Evolutionary conservation across 1,140 invertebrate genomes (phyloP).

Genomic region (Drosophila santomea): DNA sequence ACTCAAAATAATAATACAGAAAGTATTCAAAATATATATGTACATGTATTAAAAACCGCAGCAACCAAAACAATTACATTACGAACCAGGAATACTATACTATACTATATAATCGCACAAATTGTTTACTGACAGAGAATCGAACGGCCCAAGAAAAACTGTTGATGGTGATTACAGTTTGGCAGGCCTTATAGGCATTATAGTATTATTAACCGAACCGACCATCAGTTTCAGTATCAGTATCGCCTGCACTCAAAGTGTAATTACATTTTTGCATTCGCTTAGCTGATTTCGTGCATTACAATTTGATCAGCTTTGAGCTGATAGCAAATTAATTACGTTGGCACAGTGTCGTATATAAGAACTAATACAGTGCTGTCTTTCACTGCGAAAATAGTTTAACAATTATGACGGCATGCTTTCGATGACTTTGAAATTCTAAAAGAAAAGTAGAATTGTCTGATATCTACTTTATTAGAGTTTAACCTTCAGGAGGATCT

Average conservation of each 20-base stretch:
- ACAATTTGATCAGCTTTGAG: background rate
- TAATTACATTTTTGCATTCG: slow-evolving; percentile 28
- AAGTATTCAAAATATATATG: too few relatives aligned
- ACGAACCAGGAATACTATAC: background rate
- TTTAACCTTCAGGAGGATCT: too few relatives aligned
- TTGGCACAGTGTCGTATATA: background rate
- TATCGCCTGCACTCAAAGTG: background rate
- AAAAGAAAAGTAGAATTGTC: too few relatives aligned
- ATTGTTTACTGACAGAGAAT: slow-evolving; percentile 12
- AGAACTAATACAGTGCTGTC: background rate
- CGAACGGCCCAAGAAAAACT: too few relatives aligned
- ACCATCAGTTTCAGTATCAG: background rate
- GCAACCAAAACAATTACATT: slow-evolving; percentile 25
- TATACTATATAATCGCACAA: slow-evolving; percentile 15
- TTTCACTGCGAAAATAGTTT: background rate
- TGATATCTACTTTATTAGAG: too few relatives aligned
- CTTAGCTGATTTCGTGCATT: slow-evolving; percentile 1
- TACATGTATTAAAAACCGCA: background rate
- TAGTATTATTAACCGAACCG: background rate
- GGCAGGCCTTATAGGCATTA: background rate
- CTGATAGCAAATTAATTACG: slow-evolving; percentile 1
- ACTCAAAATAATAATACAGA: background rate
- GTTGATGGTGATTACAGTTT: slow-evolving; percentile 36
- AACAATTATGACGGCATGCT: too few relatives aligned
- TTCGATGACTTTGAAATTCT: too few relatives aligned